A percentile compares a stretch with the other conserved stretches of the same genome.
These are phyloP conservation scores for Phengaris arion DNA, from an alignment of 2,888 invertebrate species.

Conservation along the genomic window DNA sequence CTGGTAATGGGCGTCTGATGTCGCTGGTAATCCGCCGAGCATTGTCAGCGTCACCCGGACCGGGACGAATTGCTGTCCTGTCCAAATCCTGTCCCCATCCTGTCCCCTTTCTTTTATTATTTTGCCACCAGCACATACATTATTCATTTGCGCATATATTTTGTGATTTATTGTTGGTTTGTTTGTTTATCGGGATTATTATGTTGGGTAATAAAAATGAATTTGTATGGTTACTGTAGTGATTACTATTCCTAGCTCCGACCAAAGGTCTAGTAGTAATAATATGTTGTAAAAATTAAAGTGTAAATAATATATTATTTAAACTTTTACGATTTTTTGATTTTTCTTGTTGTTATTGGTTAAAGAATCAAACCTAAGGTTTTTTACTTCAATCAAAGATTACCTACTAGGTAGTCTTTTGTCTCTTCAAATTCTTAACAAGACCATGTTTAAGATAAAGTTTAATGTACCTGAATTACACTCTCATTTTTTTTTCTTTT, in stretches of 20 bases:
- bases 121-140: conserved; percentile 53
- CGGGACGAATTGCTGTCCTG: conserved; percentile 57
- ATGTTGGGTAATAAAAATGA: conserved; percentile 10
- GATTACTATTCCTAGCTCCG: neutral
- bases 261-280: no score
- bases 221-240: neutral
- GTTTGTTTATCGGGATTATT: conserved; percentile 28
- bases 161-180: conserved; percentile 26
- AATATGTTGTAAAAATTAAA: no score
- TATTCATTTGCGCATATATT: conserved; percentile 56
- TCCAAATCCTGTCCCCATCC: conserved; percentile 43
- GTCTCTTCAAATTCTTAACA: no score
- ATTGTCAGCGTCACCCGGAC: conserved; percentile 47
- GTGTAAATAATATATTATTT: no score
- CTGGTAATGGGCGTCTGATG: conserved; percentile 20
- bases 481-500: no score
- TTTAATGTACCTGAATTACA: no score
- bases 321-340: no score
- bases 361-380: no score
- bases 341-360: no score
- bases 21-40: conserved; percentile 42
- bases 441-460: no score
- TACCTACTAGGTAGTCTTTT: no score
- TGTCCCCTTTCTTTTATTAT: conserved; percentile 58
- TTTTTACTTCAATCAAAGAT: no score